Percentiles rank a stretch among this genome's conserved stretches.
Conservation (phyloP, 2,797 vertebrate genomes). For the Tangara arthus region DNA sequence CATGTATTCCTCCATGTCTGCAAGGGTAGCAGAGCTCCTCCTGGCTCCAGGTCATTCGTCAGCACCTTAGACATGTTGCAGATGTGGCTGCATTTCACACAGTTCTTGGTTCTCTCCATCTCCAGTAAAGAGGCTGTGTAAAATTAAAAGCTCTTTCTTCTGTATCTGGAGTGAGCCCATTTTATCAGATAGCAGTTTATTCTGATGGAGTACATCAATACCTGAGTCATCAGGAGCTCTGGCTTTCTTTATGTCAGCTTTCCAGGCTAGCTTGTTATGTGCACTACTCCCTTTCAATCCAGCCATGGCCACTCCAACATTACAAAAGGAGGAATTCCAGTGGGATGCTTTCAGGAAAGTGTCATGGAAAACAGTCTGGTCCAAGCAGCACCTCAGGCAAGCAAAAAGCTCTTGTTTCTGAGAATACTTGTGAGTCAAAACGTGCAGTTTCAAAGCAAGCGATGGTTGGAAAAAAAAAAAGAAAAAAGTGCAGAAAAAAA, state of each 20-base stretch:
- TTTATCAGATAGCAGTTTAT: not conserved
- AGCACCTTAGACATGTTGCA: not conserved
- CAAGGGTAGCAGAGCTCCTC: not conserved
- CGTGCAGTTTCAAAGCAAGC: not conserved
- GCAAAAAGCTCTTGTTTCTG: not conserved
- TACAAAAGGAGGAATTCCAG: not conserved
- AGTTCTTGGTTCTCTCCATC: not conserved
- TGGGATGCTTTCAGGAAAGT: not conserved
- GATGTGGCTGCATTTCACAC: not conserved
- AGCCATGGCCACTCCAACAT: not conserved
- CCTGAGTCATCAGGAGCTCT: not conserved
- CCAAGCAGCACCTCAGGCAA: not conserved
- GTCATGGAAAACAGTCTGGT: not conserved
- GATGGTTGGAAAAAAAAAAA: not conserved
- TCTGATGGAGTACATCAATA: conserved; percentile 1
- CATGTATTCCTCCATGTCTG: not conserved
- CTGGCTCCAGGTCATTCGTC: not conserved
- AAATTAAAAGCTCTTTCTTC: conserved; percentile 22
- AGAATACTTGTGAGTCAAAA: not conserved
- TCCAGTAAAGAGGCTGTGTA: not conserved
- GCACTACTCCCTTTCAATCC: not conserved
- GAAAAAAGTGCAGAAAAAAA: not conserved
- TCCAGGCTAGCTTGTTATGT: not conserved
- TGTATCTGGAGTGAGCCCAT: not conserved
- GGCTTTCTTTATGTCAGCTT: not conserved